Evolutionary conservation across 2,797 vertebrate genomes (phyloP), one percentile per base, ranked within the genome.

Genomic region (Danio tinwini): DNA sequence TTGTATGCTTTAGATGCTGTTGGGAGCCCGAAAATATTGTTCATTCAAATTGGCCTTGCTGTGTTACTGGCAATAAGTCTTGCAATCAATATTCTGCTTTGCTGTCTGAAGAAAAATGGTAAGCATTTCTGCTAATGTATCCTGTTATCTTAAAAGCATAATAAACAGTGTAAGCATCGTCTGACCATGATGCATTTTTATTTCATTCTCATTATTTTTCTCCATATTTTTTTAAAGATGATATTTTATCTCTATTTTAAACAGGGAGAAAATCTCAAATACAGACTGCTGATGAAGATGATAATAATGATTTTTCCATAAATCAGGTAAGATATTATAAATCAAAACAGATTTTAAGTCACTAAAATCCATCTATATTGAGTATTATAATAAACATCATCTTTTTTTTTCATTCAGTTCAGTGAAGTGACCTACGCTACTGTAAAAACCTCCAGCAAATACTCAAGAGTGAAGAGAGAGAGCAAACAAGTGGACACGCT

Each of bases 341-440:
- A 11, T 3, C 7, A 11, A 50, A 69, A 50, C 8, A 9, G 19
- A 68, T 0, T 16, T 49, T 4, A 68, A 37, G 13, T 8, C 45
- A 68, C 7, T 56, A 4, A 44, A 9, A 37, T 16, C 3, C 5
- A 40, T 74, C 0, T 56, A 37, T 56, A 13, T 40, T 11, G 11
- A 39, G 8, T 13, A 19, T 16, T 13, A 8, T 39, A 7, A 53
- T 47, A 4, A 5, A 39, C 12, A 39, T 40, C 58, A 4, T 39
- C 5, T 9, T 12, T 19, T 68, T 6, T 16, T 19, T 14, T 53
- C 12, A 58, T 73, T 74, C 29, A 80, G 52, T 58, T 13, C 40
- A 37, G 56, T 6, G 70, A 55, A 21, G 1, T 80, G 44, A 74
- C 63, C 58, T 80, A 80, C 6, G 52, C 78, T n/a, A 47, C 78